A percentile compares a stretch with the other conserved stretches of the same genome.
Evolutionary conservation across 1,140 invertebrate genomes (phyloP).

Genomic region (Sycophila sp.): DNA sequence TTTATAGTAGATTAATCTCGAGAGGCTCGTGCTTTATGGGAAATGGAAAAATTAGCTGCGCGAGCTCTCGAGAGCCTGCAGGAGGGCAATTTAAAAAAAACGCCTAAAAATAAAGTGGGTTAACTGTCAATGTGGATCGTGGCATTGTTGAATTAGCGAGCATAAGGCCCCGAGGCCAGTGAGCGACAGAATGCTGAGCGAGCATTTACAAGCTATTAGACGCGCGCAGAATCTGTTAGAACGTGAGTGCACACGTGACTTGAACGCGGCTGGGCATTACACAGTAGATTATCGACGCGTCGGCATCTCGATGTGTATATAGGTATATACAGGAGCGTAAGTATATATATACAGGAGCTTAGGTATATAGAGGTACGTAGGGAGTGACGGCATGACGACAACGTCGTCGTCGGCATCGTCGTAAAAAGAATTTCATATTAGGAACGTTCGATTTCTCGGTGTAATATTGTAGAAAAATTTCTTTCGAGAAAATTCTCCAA

Average conservation of each 20-base stretch:
- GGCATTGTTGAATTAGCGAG: no score
- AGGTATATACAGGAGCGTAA: neutral
- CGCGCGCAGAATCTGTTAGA: constrained; percentile 3
- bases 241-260: constrained; percentile 6
- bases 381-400: neutral
- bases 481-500: neutral
- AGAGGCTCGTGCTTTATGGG: no score
- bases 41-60: no score
- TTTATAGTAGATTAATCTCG: no score
- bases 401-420: neutral
- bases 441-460: neutral
- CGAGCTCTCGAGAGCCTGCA: no score
- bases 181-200: no score
- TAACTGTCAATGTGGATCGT: no score
- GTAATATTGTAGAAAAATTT: neutral
- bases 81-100: no score
- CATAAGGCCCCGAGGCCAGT: no score
- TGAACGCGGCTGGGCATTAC: neutral
- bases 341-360: neutral
- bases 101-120: no score
- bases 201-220: constrained; percentile 13
- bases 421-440: constrained; percentile 24
- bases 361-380: neutral
- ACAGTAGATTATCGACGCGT: constrained; percentile 18
- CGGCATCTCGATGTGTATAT: neutral